Evolutionary conservation across 2,888 invertebrate species (phyloP).

Genomic region (Cryptocheilus praepositus): DNA sequence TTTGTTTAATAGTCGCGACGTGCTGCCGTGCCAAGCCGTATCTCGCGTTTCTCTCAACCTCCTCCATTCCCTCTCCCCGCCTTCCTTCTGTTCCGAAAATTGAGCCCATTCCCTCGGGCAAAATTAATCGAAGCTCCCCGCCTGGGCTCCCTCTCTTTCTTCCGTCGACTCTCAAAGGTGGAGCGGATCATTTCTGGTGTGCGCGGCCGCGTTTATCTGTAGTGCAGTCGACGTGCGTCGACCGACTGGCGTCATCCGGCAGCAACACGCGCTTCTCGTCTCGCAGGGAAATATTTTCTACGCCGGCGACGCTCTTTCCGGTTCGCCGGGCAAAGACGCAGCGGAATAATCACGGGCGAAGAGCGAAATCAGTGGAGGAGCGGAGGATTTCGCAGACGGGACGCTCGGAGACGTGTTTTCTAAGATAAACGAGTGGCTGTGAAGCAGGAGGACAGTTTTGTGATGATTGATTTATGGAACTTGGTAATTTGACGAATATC

Average conservation of each 20-base stretch:
- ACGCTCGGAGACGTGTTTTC: not conserved
- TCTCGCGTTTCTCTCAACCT: no score
- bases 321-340: not conserved
- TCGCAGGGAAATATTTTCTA: not conserved
- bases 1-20: no score
- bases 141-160: constrained; percentile 7
- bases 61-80: not conserved
- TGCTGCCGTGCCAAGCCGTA: no score
- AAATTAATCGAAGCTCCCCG: constrained; percentile 47
- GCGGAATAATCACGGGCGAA: not conserved
- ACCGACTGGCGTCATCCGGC: not conserved
- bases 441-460: no score
- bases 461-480: no score
- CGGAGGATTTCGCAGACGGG: not conserved
- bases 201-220: constrained; percentile 4
- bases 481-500: no score
- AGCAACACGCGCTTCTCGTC: not conserved
- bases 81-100: constrained; percentile 35
- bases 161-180: constrained; percentile 30
- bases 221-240: constrained; percentile 9
- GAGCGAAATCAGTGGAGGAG: not conserved
- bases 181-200: constrained; percentile 37
- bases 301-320: not conserved
- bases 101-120: constrained; percentile 31
- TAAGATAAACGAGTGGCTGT: not conserved